Evolutionary conservation across 2,888 invertebrate genomes (phyloP).

Genomic region (Rhingia rostrata): DNA sequence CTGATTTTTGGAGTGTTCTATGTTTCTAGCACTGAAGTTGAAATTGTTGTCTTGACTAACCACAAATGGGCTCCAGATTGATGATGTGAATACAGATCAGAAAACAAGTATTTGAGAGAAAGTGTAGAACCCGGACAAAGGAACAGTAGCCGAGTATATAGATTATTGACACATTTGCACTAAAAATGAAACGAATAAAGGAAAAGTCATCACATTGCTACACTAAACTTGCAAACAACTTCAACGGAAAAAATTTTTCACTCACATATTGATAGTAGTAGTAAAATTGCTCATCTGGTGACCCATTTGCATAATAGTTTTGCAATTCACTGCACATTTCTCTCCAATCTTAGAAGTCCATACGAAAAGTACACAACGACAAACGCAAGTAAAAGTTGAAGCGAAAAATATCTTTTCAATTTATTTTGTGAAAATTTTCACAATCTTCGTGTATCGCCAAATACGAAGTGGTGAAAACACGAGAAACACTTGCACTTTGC

Average conservation of each 20-base stretch:
- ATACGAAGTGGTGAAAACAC: conserved; percentile 54
- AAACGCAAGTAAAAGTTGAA: conserved; percentile 11
- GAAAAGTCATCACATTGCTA: background rate
- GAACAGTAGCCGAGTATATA: background rate
- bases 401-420: conserved; percentile 19
- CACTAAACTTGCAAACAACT: background rate
- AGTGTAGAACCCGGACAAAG: conserved; percentile 22
- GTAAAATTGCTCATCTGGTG: conserved; percentile 75
- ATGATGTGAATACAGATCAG: background rate
- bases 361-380: conserved; percentile 28
- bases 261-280: conserved; percentile 76
- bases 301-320: conserved; percentile 75
- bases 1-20: no score
- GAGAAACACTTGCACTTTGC: conserved; percentile 71
- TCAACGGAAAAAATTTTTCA: conserved; percentile 14
- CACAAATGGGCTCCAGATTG: no score
- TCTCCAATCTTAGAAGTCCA: conserved; percentile 55
- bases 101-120: conserved; percentile 28
- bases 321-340: conserved; percentile 76
- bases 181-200: no score
- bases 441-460: conserved; percentile 20
- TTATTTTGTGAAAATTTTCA: conserved; percentile 39
- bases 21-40: no score
- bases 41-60: no score
- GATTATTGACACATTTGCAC: no score